Percentiles rank a stretch among this genome's conserved stretches.
Conservation (phyloP, 2,888 invertebrate species). For the Ormyrus labotus region DNA sequence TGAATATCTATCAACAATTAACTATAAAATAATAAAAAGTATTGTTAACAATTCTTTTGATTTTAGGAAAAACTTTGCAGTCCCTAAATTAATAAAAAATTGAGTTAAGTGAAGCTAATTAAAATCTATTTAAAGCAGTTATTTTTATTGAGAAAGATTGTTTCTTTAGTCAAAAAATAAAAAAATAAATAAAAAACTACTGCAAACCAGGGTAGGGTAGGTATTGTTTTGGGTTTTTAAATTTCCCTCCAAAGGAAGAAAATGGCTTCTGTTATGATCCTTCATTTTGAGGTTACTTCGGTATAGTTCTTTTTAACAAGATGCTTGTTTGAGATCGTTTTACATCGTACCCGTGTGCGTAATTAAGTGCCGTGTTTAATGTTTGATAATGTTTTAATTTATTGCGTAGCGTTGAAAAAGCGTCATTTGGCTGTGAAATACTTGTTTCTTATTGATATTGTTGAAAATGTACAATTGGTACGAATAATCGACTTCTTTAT, state of each 20-base stretch:
- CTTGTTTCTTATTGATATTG: conserved; percentile 23
- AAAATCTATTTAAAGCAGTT: too few species aligned
- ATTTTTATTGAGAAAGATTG: too few species aligned
- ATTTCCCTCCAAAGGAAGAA: conserved; percentile 40
- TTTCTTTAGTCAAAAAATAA: too few species aligned
- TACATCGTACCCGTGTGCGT: conserved; percentile 33
- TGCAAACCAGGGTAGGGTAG: too few species aligned
- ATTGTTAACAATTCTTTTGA: too few species aligned
- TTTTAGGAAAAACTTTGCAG: too few species aligned
- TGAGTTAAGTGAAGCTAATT: too few species aligned
- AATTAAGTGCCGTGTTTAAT: conserved; percentile 38
- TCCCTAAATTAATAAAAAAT: too few species aligned
- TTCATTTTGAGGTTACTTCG: conserved; percentile 54
- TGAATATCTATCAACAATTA: too few species aligned
- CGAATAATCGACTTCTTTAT: conserved; percentile 36
- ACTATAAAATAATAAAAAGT: too few species aligned
- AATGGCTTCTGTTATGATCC: conserved; percentile 53
- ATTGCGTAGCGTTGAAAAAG: conserved; percentile 31
- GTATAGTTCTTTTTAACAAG: conserved; percentile 35
- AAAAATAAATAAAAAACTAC: too few species aligned
- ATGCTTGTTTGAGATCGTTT: conserved; percentile 53
- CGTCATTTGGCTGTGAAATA: conserved; percentile 13
- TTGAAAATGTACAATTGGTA: conserved; percentile 25
- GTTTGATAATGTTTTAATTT: conserved; percentile 50
- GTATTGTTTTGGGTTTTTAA: conserved; percentile 11